Percentiles rank a stretch among this genome's conserved stretches.
phyloP scores from a whole-genome alignment of 2,797 vertebrate species.

The Pipistrellus pipistrellus region DNA sequence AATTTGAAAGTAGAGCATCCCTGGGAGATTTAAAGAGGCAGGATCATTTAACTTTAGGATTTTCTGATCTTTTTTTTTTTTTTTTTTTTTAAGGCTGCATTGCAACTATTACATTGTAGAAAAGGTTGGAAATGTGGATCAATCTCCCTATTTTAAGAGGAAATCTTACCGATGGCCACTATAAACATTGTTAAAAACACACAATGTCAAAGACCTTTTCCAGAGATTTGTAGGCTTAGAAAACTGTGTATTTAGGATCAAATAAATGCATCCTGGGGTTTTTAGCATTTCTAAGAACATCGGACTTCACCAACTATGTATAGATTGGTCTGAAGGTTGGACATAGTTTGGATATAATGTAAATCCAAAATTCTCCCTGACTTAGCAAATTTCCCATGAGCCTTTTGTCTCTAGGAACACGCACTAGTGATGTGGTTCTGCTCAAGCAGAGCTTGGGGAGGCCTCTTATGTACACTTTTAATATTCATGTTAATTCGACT shows the following conservation, averaged over 20 bases:
- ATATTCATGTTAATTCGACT: constrained; percentile 54
- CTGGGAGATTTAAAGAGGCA: not conserved
- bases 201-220: constrained; percentile 68
- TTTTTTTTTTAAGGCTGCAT: not conserved
- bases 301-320: constrained; percentile 64
- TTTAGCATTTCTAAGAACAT: constrained; percentile 73
- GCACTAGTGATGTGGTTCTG: not conserved
- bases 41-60: constrained; percentile 38
- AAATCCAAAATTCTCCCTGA: constrained; percentile 44
- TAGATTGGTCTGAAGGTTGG: constrained; percentile 41
- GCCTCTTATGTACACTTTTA: not conserved
- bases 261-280: constrained; percentile 69
- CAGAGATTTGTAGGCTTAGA: constrained; percentile 73
- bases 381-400: constrained; percentile 4
- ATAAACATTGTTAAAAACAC: constrained; percentile 73
- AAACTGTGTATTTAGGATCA: constrained; percentile 78
- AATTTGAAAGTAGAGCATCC: not conserved
- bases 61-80: not conserved
- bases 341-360: constrained; percentile 18
- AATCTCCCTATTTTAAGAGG: constrained; percentile 55
- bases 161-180: constrained; percentile 16
- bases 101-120: not conserved
- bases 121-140: constrained; percentile 4
- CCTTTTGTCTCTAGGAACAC: not conserved
- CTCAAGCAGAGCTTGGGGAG: not conserved